Base-by-base conservation (phyloP, 2,797 vertebrate genomes). In the Anomalospiza imberbis region DNA sequence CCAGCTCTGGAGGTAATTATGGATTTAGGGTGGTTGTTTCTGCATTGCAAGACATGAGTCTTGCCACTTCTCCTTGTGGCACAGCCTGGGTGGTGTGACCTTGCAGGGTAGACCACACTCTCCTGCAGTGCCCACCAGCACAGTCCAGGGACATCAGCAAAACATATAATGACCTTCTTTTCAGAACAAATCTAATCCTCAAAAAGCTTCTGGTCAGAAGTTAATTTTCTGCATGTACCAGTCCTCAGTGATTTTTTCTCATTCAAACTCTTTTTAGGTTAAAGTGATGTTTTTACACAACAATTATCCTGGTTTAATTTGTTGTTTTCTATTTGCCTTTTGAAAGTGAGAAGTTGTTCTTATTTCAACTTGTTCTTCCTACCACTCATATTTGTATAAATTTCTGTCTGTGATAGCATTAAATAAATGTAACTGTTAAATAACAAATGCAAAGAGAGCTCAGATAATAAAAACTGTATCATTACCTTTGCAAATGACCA, bases 1-100 rank as follows among this genome's bases (percentile, higher is more conserved):
- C 29, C 19, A 53, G 3, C 54, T 74, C 67, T 50, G 58, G 22
- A 62, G 7, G 13, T 9, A 34, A 42, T 6, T 4, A 13, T 24
- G 14, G 36, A 10, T 31, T 54, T 24, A 2, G 16, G n/a, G 19
- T 17, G 7, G 12, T 3, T 8, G 7, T 62, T 85, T 50, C 47
- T 88, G 40, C 14, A 5, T 13, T 38, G 22, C 22, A 34, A 51
- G n/a, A 11, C 17, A 17, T 0, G 0, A 36, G 4, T 12, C 14
- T 65, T 34, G 34, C 34, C 7, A 34, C 34, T 34, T 12, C 12
- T 66, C 17, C 29, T 9, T 0, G 0, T 50, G 26, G 40, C 53
- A 70, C 19, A 62, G 16, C 12, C 21, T 4, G 2, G n/a, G 5
- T 26, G 44, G 31, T 13, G 48, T 16, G 32, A 21, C 7, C 25